These are phyloP conservation scores for Graphium colonna DNA, from an alignment of 2,888 invertebrate genomes.

Conservation along the genomic window DNA sequence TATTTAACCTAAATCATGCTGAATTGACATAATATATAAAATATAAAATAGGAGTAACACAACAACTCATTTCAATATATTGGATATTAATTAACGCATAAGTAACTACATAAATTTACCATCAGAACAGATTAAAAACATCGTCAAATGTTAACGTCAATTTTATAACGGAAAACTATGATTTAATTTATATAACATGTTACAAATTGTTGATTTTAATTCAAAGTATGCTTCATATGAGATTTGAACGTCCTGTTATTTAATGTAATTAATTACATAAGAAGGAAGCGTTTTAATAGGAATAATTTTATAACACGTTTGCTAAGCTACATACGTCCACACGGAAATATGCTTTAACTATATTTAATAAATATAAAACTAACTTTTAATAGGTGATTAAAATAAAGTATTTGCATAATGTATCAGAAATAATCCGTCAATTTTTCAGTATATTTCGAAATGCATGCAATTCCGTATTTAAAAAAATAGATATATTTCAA, in stretches of 20 bases:
- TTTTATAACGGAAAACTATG: background rate
- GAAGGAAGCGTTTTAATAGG: conserved; percentile 15
- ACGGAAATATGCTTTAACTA: conserved; percentile 1
- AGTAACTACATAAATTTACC: background rate
- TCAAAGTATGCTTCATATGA: background rate
- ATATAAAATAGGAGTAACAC: too few relatives aligned
- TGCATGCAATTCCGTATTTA: too few relatives aligned
- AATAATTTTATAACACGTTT: conserved; percentile 4
- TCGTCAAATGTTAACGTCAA: background rate
- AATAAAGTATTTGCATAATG: too few relatives aligned
- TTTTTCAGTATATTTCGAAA: too few relatives aligned
- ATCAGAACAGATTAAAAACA: background rate
- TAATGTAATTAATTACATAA: conserved; percentile 3
- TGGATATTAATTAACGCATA: too few relatives aligned
- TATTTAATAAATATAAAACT: conserved; percentile 4
- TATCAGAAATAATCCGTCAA: too few relatives aligned
- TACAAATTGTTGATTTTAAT: conserved; percentile 3
- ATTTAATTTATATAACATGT: background rate
- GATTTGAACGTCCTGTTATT: conserved; percentile 12
- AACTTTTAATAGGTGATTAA: conserved; percentile 1
- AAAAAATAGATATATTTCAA: too few relatives aligned
- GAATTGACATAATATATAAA: too few relatives aligned
- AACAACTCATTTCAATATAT: too few relatives aligned
- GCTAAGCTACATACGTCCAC: background rate
- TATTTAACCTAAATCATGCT: too few relatives aligned